Evolutionary conservation across 2,888 invertebrate genomes (phyloP), one percentile per base, ranked within the genome.

Genomic region (Scrobipalpa atriplicella): DNA sequence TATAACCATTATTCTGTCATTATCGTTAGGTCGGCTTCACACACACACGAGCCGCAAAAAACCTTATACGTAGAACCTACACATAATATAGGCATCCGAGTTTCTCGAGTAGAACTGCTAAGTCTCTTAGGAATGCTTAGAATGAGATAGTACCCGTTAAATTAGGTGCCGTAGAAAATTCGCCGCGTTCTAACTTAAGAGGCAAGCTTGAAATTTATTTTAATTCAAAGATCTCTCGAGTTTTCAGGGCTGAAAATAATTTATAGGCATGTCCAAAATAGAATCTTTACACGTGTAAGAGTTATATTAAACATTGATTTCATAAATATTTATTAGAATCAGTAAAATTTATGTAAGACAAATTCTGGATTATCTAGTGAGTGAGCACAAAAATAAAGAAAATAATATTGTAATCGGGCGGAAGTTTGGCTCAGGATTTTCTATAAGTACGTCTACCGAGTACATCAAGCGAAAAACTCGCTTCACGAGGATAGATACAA

Each of bases 1-100:
- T 43, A 54, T 52, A 65, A 61, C 67, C 67, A 67, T 67, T 67
- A 67, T 67, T 65, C 47, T 52, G 54, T 56, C 67, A 67, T 67
- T 62, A 67, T 67, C 65, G 43, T 67, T 67, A 65, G 62, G 58
- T 39, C 16, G 41, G n/a, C 63, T 58, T 43, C 54, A 21, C 64
- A 66, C 62, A 66, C 62, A 54, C 54, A 18, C 11, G 54, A 18
- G 6, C 13, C n/a, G 13, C 62, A 62, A 62, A 62, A 62, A 64
- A 52, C 16, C 19, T 38, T n/a, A 11, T 16, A 7, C 0, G 36
- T 16, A 13, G 29, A 29, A 29, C 29, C 29, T 29, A 29, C 11
- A 62, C 62, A 43, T 21, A 61, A 43, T 19, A 18, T 51, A 51
- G n/a, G 51, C 63, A 16, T 18, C 1, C 51, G 51, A 51, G 51